Percentiles rank a stretch among this genome's conserved stretches.
Conservation (phyloP, 2,888 invertebrate species). For the Caenorhabditis zanzibari region DNA sequence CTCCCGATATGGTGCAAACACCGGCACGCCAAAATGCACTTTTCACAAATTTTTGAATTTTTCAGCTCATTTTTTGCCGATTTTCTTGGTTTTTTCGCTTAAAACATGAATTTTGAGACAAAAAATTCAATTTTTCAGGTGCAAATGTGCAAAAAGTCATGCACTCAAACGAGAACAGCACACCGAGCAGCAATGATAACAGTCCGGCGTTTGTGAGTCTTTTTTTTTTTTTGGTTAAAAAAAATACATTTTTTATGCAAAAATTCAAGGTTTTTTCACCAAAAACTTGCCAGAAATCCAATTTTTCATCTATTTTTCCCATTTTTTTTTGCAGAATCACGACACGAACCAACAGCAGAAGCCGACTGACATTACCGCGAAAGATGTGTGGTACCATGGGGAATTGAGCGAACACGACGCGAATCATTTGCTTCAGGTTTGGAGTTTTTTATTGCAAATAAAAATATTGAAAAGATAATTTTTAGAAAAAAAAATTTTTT, state of each 20-base stretch:
- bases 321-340: constrained; percentile 28
- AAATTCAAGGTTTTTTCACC: neutral
- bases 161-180: constrained; percentile 62
- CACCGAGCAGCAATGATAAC: constrained; percentile 43
- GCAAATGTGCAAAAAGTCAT: constrained; percentile 57
- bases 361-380: constrained; percentile 33
- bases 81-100: constrained; percentile 1
- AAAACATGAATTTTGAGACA: too few species aligned
- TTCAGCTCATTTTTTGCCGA: neutral
- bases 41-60: constrained; percentile 2
- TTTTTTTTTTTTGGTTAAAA: constrained; percentile 1
- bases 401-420: constrained; percentile 65
- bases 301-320: neutral
- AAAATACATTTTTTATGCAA: neutral
- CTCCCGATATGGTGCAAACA: constrained; percentile 2
- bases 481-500: neutral
- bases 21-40: constrained; percentile 9
- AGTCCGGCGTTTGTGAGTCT: constrained; percentile 36
- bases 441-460: too few species aligned
- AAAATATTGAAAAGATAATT: too few species aligned
- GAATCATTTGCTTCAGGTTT: constrained; percentile 63
- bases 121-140: constrained; percentile 24
- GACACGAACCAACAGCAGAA: constrained; percentile 30
- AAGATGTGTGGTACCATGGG: constrained; percentile 68
- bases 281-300: neutral